These are phyloP conservation scores for Microctenopoma steveboyesi DNA, from an alignment of 2,797 vertebrate species.

Conservation along the genomic window DNA sequence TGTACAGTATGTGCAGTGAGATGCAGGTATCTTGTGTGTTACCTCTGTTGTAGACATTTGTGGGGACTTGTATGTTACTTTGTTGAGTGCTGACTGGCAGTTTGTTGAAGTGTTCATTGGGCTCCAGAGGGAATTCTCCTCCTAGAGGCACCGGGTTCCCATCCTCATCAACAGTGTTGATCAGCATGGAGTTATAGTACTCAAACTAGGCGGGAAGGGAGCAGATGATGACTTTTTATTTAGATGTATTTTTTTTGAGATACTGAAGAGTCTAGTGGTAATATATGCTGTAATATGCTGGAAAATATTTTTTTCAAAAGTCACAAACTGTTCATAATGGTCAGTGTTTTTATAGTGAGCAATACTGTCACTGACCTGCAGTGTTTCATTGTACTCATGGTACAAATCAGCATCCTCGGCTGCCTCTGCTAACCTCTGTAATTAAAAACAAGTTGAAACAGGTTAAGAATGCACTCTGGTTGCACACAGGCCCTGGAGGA, in stretches of 20 bases:
- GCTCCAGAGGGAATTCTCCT: constrained; percentile 89
- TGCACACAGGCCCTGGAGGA: not conserved
- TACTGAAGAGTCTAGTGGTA: not conserved
- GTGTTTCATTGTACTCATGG: constrained; percentile 91
- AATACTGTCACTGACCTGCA: constrained; percentile 82
- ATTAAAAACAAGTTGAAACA: constrained; percentile 28
- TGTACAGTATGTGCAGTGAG: not conserved
- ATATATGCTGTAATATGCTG: not conserved
- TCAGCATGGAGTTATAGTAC: constrained; percentile 92
- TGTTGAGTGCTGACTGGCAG: constrained; percentile 89
- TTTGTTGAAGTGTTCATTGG: constrained; percentile 93
- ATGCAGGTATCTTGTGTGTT: not conserved
- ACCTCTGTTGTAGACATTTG: constrained; percentile 98
- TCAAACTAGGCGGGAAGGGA: constrained; percentile 81
- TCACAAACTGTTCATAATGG: not conserved
- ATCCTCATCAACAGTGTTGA: constrained; percentile 88
- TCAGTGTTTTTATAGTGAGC: not conserved
- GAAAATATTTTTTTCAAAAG: not conserved
- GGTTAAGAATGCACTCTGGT: not conserved
- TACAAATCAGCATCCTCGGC: constrained; percentile 95
- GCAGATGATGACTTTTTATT: not conserved
- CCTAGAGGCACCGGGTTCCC: constrained; percentile 89
- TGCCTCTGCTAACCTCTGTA: constrained; percentile 90
- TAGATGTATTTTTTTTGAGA: not conserved
- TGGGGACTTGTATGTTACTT: constrained; percentile 95